Conservation (phyloP, 2,888 invertebrate genomes). For the Melinaea marsaeus region DNA sequence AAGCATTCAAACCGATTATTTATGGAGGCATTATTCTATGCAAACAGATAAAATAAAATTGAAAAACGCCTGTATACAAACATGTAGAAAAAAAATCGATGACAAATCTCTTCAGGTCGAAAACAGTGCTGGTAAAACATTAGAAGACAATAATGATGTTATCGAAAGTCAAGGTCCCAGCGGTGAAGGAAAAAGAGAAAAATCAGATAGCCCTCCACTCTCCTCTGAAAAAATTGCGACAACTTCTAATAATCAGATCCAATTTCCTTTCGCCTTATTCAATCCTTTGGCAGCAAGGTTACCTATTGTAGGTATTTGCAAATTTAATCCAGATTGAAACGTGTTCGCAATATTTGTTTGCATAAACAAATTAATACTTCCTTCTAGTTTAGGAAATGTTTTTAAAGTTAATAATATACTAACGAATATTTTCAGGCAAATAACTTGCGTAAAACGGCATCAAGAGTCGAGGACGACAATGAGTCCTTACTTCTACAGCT, state of each 20-base stretch:
- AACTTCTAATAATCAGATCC: slow-evolving; percentile 47
- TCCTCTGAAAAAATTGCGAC: slow-evolving; percentile 55
- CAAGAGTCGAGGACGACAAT: slow-evolving; percentile 97
- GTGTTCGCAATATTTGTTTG: slow-evolving; percentile 27
- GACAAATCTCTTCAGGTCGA: slow-evolving; percentile 51
- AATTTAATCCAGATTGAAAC: slow-evolving; percentile 29
- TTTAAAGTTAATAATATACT: slow-evolving; percentile 45
- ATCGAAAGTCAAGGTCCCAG: slow-evolving; percentile 21
- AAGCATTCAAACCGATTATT: slow-evolving; percentile 53
- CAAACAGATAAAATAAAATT: slow-evolving; percentile 61
- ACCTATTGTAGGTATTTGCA: slow-evolving; percentile 67
- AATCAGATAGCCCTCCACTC: slow-evolving; percentile 72
- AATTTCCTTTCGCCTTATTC: slow-evolving; percentile 66
- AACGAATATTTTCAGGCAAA: slow-evolving; percentile 84
- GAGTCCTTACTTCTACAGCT: slow-evolving; percentile 96
- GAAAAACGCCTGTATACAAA: slow-evolving; percentile 53
- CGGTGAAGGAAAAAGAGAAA: slow-evolving; percentile 42
- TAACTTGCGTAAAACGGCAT: slow-evolving; percentile 91
- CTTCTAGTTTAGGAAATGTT: slow-evolving; percentile 37
- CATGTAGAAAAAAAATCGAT: slow-evolving; percentile 42
- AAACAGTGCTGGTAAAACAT: slow-evolving; percentile 39
- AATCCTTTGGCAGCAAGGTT: slow-evolving; percentile 71
- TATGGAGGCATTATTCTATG: slow-evolving; percentile 43
- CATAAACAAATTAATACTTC: slow-evolving; percentile 36
- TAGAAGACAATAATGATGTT: slow-evolving; percentile 35